Evolutionary conservation across 2,888 invertebrate genomes (phyloP).

Genomic region (Thera britannica): DNA sequence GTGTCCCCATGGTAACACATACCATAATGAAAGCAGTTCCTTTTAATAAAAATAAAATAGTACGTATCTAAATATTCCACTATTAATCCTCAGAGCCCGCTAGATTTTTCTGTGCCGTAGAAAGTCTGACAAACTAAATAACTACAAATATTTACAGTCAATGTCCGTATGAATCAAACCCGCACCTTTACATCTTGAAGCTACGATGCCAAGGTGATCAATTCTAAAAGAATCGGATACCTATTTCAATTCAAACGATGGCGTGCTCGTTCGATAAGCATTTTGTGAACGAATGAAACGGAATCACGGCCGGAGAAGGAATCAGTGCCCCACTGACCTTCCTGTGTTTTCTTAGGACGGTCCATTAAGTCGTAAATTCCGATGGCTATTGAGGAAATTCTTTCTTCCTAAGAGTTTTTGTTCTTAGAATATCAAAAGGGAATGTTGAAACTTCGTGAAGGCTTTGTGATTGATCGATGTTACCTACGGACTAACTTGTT

Average conservation of each 20-base stretch:
- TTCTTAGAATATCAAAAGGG: constrained; percentile 25
- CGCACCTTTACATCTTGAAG: too few species aligned
- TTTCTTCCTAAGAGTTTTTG: constrained; percentile 38
- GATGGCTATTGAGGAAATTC: constrained; percentile 49
- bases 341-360: constrained; percentile 67
- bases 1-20: too few species aligned
- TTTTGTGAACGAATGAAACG: constrained; percentile 36
- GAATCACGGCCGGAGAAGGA: constrained; percentile 56
- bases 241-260: neutral
- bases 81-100: too few species aligned
- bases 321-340: constrained; percentile 55
- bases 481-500: constrained; percentile 3
- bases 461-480: constrained; percentile 21
- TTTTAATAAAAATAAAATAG: too few species aligned
- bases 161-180: too few species aligned
- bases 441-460: constrained; percentile 23
- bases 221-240: too few species aligned
- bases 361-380: constrained; percentile 63
- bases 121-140: too few species aligned
- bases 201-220: too few species aligned
- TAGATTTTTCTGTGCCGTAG: too few species aligned
- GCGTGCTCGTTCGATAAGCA: constrained; percentile 15
- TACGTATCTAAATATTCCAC: too few species aligned
- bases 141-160: too few species aligned
- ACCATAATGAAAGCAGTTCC: too few species aligned